phyloP scores from a whole-genome alignment of 2,113 vertebrate genomes.

The Geococcyx californianus region DNA sequence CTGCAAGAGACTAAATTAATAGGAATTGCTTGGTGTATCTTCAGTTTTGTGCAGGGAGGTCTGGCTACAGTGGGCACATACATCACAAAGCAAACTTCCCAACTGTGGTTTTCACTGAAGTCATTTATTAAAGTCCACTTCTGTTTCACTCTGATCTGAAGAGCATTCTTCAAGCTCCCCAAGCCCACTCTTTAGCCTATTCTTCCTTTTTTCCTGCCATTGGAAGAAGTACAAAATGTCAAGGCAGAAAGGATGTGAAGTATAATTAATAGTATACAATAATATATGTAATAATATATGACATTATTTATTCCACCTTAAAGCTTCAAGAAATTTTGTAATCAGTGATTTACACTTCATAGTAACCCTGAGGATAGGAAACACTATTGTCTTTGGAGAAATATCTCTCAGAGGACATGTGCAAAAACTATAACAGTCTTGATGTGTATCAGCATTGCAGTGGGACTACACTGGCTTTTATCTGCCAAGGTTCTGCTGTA shows the following conservation, averaged over 20 bases:
- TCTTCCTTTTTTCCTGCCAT: not conserved
- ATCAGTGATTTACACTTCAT: not conserved
- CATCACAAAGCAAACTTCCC: not conserved
- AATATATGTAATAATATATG: not conserved
- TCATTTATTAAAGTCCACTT: not conserved
- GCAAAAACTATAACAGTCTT: not conserved
- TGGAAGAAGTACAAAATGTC: not conserved
- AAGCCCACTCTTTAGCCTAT: not conserved
- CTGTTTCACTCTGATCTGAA: not conserved
- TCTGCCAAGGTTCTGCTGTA: not conserved
- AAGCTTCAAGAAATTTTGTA: not conserved
- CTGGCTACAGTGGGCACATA: not conserved
- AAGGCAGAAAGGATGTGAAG: not conserved
- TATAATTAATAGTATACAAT: not conserved
- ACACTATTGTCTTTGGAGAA: not conserved
- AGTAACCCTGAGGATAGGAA: not conserved
- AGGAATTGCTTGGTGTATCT: conserved; percentile 39
- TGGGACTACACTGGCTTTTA: not conserved
- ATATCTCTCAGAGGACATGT: not conserved
- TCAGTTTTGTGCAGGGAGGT: not conserved
- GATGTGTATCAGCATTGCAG: not conserved
- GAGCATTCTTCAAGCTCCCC: no score
- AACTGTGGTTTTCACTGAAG: not conserved
- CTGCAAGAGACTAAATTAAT: conserved; percentile 37
- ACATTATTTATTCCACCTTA: not conserved